Base-by-base conservation (phyloP, 2,797 vertebrate genomes). In the Nannoperca australis region DNA sequence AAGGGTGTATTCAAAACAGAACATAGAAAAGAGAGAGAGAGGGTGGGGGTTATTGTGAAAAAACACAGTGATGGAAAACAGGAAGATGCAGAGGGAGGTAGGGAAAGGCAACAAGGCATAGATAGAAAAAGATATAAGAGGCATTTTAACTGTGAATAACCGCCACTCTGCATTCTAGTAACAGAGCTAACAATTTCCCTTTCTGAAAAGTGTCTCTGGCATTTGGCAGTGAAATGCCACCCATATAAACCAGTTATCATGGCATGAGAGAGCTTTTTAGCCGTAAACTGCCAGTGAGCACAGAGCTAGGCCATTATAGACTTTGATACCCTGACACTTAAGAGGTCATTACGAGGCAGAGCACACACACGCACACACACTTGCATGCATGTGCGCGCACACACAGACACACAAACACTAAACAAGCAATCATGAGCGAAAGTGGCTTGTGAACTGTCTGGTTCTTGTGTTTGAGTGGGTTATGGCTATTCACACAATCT, bases 251-350 rank as follows among this genome's bases (percentile, higher is more conserved):
- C 75, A 72, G 81, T 87, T 89, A 89, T 88, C 83, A 78, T 79
- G 79, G 79, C 70, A 64, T 50, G 80, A 88, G 89, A 88, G 85
- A 85, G 88, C 87, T 78, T 88, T 87, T 84, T 81, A 82, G 84
- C 83, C 60, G 73, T 80, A 87, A 89, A 85, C 81, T 75, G 81
- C 71, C 85, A 86, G 79, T 27, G 6, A 88, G 70, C 63, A 64
- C 72, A 51, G 73, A 83, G 71, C 83, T 66, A 62, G 87, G 86
- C 85, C 75, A 91, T 91, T 87, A 85, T 71, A 82, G 87, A 85
- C 87, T 89, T 85, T 84, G 86, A 92, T 90, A 85, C 76, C 70
- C 70, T 63, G 82, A 89, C 85, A 88, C 87, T 92, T 90, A 88
- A 82, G 85, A 80, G 90, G 87, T 91, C 81, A 88, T 91, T 89